Percentiles rank a stretch among this genome's conserved stretches.
Conservation (phyloP, 2,113 vertebrate species). For the Microtus pennsylvanicus region DNA sequence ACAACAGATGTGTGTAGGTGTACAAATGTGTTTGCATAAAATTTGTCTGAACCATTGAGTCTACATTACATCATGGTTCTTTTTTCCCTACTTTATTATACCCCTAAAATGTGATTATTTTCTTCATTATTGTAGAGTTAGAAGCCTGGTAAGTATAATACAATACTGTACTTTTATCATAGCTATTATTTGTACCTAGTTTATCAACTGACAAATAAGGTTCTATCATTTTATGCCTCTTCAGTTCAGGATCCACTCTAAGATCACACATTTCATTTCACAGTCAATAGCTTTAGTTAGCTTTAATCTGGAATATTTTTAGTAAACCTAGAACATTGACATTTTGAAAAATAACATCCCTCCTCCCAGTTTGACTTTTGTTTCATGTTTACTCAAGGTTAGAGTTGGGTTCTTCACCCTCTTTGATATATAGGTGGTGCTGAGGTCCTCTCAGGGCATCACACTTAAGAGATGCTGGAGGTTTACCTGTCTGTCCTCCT, state of each 20-base stretch:
- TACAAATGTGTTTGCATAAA: not conserved
- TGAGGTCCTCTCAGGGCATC: slow-evolving; percentile 16
- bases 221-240: slow-evolving; percentile 3
- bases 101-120: slow-evolving; percentile 41
- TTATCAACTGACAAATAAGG: not conserved
- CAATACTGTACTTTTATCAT: slow-evolving; percentile 3
- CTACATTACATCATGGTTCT: slow-evolving; percentile 7
- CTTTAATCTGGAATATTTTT: slow-evolving; percentile 41
- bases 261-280: slow-evolving; percentile 27
- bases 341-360: slow-evolving; percentile 44
- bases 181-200: not conserved
- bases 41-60: slow-evolving; percentile 24
- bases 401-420: slow-evolving; percentile 2
- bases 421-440: not conserved
- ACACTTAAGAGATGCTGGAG: slow-evolving; percentile 3
- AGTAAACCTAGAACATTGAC: not conserved
- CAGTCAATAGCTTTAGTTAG: slow-evolving; percentile 17
- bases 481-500: not conserved
- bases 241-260: slow-evolving; percentile 20
- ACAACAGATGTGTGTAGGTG: too few species aligned
- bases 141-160: slow-evolving; percentile 37
- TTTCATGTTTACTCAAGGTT: not conserved
- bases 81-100: slow-evolving; percentile 37
- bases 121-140: slow-evolving; percentile 42
- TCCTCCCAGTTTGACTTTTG: not conserved